phyloP scores from a whole-genome alignment of 2,888 invertebrate genomes.

The Caenorhabditis plicata region DNA sequence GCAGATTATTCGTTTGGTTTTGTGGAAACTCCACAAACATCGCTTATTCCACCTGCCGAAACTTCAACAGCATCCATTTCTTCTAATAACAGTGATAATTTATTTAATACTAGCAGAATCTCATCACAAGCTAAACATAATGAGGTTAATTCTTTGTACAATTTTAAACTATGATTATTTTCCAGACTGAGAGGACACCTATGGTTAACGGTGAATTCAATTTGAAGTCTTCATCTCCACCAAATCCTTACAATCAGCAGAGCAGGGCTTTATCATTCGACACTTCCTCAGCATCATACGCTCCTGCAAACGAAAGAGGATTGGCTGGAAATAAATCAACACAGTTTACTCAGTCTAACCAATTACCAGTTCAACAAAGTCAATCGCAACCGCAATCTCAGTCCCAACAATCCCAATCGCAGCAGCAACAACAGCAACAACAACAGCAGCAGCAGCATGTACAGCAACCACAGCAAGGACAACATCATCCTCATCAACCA shows the following conservation, averaged over 20 bases:
- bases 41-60: conserved; percentile 21
- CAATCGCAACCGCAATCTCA: conserved; percentile 18
- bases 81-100: conserved; percentile 15
- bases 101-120: conserved; percentile 26
- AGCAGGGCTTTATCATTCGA: conserved; percentile 30
- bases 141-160: conserved; percentile 12
- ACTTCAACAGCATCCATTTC: conserved; percentile 30
- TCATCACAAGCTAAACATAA: conserved; percentile 11
- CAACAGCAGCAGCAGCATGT: conserved; percentile 24
- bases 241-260: conserved; percentile 11
- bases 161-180: neutral
- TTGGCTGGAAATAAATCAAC: conserved; percentile 11
- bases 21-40: conserved; percentile 30
- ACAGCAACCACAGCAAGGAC: conserved; percentile 21
- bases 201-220: conserved; percentile 26
- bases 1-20: conserved; percentile 44
- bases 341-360: conserved; percentile 18
- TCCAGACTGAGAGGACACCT: conserved; percentile 17
- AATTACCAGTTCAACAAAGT: conserved; percentile 12
- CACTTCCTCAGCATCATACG: conserved; percentile 22
- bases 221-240: conserved; percentile 26
- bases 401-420: conserved; percentile 13
- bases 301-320: conserved; percentile 25
- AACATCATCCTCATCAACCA: conserved; percentile 33
- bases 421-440: conserved; percentile 14